These are phyloP conservation scores for Macaria notata DNA, from an alignment of 2,888 invertebrate species.

Conservation along the genomic window DNA sequence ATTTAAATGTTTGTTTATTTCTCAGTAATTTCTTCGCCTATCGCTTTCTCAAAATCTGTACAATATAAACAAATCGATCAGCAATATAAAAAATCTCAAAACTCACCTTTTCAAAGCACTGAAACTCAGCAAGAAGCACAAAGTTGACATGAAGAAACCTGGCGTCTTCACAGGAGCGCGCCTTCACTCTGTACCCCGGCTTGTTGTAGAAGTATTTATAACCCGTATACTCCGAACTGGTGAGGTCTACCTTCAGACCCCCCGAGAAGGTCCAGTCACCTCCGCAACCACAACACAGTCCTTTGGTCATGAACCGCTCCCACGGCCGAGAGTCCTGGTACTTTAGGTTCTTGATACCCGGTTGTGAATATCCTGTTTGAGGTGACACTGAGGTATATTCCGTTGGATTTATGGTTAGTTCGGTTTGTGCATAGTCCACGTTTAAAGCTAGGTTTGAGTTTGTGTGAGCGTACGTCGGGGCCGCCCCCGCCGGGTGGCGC, in stretches of 20 bases:
- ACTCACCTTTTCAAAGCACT: conserved; percentile 86
- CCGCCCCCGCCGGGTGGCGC: conserved; percentile 61
- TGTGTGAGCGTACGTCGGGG: conserved; percentile 33
- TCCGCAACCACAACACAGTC: conserved; percentile 71
- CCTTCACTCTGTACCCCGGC: conserved; percentile 65
- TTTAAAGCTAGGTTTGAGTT: not conserved
- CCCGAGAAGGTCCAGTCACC: conserved; percentile 73
- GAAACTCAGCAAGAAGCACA: conserved; percentile 83
- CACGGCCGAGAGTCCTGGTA: conserved; percentile 4
- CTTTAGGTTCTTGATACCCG: not conserved
- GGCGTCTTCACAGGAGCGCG: conserved; percentile 82
- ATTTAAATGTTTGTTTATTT: too few species aligned
- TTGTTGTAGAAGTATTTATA: conserved; percentile 67
- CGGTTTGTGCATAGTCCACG: too few species aligned
- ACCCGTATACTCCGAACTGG: conserved; percentile 79
- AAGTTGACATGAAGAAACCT: conserved; percentile 85
- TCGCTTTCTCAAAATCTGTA: too few species aligned
- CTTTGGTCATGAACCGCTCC: conserved; percentile 68
- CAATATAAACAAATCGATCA: too few species aligned
- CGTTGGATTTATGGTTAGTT: not conserved
- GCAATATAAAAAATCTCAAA: too few species aligned
- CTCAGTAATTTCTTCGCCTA: too few species aligned
- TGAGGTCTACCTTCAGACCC: conserved; percentile 67
- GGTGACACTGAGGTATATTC: not conserved
- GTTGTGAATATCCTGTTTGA: not conserved